Evolutionary conservation across 2,888 invertebrate species (phyloP), one percentile per base, ranked within the genome.

Genomic region (Ditylenchus weischeri): DNA sequence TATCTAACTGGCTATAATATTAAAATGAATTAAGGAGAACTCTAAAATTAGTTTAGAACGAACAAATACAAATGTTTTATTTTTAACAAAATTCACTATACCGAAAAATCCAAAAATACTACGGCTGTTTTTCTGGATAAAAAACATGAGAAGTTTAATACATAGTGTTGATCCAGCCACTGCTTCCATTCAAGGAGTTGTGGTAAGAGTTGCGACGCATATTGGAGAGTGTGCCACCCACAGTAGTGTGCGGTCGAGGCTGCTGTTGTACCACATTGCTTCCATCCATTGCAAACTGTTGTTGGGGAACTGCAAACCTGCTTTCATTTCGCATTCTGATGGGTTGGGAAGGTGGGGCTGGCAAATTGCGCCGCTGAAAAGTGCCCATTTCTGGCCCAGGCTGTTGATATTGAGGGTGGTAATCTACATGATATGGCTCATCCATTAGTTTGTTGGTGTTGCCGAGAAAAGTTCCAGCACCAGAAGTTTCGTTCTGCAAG

Each of bases 161-260:
- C 54, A 54, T 15, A 23, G 54, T 54, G 15, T 66, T 54, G 29
- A 66, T n/a, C 66, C 67, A 67, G 50, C 48, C 57, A 54, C 58
- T 67, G 43, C 67, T 67, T 48, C 47, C 71, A n/a, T 66, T 48
- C 57, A 71, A 38, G 18, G 71, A 71, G 60, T 64, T 66, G 62
- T 71, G 71, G 49, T 71, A 71, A n/a, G 71, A 71, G 60, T 71
- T 69, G 47, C 69, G 69, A 19, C 69, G 50, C 29, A 58, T 62
- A 35, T 29, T 59, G n/a, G 15, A 38, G 15, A 64, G n/a, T 11
- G 57, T 36, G n/a, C 38, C 57, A 21, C 64, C 64, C 1, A 36
- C 13, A 15, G 59, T 36, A n/a, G 13, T 54, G 54, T 54, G 54
- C 23, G 23, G 54, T 13, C 21, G 23, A 7, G 23, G 23, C 10